These are phyloP conservation scores for Callopanchax toddi DNA, from an alignment of 2,113 vertebrate species.

Conservation along the genomic window DNA sequence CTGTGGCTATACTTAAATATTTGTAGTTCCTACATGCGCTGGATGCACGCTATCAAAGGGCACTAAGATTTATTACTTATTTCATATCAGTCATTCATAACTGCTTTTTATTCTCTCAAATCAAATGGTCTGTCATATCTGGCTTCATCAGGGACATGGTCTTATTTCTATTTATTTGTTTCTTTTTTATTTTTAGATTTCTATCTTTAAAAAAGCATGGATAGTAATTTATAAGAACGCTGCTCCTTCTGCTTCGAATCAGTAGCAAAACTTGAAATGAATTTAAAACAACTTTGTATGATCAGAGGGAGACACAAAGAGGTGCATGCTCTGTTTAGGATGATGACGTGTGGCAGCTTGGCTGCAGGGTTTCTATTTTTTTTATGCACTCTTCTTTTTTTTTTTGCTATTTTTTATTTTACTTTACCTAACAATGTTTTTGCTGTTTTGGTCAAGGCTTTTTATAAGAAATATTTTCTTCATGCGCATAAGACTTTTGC, in stretches of 20 bases:
- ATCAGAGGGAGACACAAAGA: neutral
- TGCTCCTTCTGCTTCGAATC: neutral
- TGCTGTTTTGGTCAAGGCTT: no score
- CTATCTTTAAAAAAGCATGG: neutral
- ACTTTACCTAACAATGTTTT: no score
- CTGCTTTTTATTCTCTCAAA: constrained; percentile 6
- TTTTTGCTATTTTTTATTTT: no score
- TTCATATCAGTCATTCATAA: constrained; percentile 1
- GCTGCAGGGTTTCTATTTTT: neutral
- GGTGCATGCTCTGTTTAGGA: neutral
- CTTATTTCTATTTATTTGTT: neutral
- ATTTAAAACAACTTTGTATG: neutral
- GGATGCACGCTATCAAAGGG: neutral
- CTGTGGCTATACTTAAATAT: neutral
- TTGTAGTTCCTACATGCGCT: neutral
- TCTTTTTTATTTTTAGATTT: neutral
- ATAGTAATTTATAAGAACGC: neutral
- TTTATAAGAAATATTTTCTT: no score
- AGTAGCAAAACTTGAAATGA: neutral
- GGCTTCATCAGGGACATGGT: neutral
- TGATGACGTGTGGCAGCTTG: neutral
- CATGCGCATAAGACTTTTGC: no score
- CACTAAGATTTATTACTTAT: constrained; percentile 6
- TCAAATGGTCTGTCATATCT: constrained; percentile 1
- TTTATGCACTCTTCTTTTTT: no score